Percentiles rank a stretch among this genome's conserved stretches.
Conservation (phyloP, 2,113 vertebrate genomes). For the Anhinga rufa region DNA sequence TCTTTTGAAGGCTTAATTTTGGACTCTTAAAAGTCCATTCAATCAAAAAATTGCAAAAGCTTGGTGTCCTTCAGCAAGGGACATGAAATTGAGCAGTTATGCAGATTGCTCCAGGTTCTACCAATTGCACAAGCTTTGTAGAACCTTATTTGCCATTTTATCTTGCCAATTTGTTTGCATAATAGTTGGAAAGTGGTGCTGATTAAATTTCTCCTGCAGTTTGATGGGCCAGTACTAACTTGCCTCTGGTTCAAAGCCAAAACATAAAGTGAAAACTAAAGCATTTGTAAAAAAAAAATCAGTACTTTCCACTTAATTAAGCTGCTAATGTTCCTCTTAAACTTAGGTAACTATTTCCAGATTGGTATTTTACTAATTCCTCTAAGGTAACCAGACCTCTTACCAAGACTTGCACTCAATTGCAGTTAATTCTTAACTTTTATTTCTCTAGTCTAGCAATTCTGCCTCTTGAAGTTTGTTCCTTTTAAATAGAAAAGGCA, state of each 20-base stretch:
- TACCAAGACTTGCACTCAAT: background rate
- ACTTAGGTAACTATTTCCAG: background rate
- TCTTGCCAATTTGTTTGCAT: slow-evolving; percentile 4
- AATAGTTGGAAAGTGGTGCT: background rate
- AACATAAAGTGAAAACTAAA: background rate
- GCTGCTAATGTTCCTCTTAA: background rate
- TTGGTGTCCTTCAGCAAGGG: background rate
- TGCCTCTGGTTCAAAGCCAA: background rate
- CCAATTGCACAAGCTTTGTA: background rate
- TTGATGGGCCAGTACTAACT: background rate
- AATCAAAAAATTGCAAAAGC: background rate
- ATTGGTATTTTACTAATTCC: background rate
- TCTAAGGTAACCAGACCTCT: background rate
- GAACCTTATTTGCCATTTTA: background rate
- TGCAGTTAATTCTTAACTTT: background rate
- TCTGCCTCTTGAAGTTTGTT: background rate
- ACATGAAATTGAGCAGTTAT: background rate
- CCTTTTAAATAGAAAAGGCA: background rate
- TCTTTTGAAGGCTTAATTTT: background rate
- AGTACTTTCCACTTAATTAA: background rate
- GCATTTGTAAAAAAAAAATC: background rate
- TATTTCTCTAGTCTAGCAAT: background rate
- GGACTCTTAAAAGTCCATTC: background rate
- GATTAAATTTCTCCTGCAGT: background rate
- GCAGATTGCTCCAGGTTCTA: background rate